Conservation (phyloP, 2,888 invertebrate species). For the Melinaea marsaeus region DNA sequence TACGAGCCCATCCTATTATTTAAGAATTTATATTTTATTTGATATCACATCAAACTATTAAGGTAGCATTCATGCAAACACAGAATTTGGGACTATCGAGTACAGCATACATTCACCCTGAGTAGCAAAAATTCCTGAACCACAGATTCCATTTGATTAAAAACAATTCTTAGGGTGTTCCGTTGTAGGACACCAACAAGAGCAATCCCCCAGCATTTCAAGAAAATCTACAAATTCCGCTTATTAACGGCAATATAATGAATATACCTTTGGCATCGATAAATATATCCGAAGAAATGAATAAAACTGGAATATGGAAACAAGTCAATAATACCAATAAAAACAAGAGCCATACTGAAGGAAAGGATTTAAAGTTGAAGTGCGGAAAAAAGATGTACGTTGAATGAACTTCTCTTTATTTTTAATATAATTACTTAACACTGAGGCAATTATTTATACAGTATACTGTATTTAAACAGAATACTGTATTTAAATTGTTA, state of each 20-base stretch:
- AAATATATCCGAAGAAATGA: conserved; percentile 95
- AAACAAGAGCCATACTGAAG: conserved; percentile 50
- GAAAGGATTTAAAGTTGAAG: conserved; percentile 60
- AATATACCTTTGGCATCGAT: conserved; percentile 91
- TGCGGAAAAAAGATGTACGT: conserved; percentile 69
- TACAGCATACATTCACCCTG: not conserved
- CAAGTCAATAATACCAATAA: conserved; percentile 87
- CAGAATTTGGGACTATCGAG: not conserved
- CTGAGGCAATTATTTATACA: too few species aligned
- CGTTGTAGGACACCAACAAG: conserved; percentile 68
- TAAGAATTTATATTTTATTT: conserved; percentile 4
- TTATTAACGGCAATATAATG: conserved; percentile 93
- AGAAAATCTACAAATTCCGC: conserved; percentile 89
- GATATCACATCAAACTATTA: not conserved
- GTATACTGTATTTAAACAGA: too few species aligned
- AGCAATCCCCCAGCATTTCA: conserved; percentile 69
- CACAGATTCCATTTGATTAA: conserved; percentile 24
- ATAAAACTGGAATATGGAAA: conserved; percentile 96
- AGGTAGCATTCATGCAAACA: not conserved
- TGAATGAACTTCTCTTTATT: not conserved
- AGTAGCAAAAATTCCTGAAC: not conserved
- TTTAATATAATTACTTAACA: too few species aligned
- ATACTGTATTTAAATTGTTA: too few species aligned
- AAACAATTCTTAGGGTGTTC: conserved; percentile 46
- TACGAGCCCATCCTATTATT: not conserved